Percentiles rank a stretch among this genome's conserved stretches.
Conservation (phyloP, 2,797 vertebrate species). For the Pseudochirops cupreus region DNA sequence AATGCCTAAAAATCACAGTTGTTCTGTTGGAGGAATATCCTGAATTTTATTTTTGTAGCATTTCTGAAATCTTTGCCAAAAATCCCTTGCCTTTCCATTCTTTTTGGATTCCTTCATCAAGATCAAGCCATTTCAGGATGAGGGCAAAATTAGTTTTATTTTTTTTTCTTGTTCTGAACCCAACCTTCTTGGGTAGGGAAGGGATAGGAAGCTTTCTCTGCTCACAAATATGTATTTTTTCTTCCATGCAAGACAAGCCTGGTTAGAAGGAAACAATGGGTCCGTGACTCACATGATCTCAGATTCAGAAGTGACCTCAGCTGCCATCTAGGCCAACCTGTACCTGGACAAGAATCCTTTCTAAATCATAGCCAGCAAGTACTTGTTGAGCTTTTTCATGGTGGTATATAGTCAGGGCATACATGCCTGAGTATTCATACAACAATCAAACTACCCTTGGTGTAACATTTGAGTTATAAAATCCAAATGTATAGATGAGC, state of each 20-base stretch:
- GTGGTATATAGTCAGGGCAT: neutral
- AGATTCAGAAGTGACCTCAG: neutral
- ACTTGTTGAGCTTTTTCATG: neutral
- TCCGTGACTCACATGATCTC: neutral
- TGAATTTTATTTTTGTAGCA: neutral
- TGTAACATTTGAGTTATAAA: neutral
- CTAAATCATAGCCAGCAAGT: neutral
- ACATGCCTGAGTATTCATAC: neutral
- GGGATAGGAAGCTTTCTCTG: neutral
- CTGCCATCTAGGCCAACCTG: neutral
- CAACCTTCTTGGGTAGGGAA: neutral
- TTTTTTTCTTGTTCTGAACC: constrained; percentile 11
- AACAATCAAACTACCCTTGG: neutral
- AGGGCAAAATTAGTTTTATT: neutral
- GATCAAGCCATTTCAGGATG: neutral
- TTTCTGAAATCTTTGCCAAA: neutral
- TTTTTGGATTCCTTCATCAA: neutral
- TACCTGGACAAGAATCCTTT: neutral
- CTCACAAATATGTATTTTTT: neutral
- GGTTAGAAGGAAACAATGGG: neutral
- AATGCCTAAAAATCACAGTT: neutral
- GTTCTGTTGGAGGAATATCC: neutral
- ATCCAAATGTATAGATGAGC: neutral
- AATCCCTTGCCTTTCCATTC: neutral
- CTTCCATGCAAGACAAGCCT: neutral